Conservation (phyloP, 2,797 vertebrate species). For the Clangula hyemalis region DNA sequence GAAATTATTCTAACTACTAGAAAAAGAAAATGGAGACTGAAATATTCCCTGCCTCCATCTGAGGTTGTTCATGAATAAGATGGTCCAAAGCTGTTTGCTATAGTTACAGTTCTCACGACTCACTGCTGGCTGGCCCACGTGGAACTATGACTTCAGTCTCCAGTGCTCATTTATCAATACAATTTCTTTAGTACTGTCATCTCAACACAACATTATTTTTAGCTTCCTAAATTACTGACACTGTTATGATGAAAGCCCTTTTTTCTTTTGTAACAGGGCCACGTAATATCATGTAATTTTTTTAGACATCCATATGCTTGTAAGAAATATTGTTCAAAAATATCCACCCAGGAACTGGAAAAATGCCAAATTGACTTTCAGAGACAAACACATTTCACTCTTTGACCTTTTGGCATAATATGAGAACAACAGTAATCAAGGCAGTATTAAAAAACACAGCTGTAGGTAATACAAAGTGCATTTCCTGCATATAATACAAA, state of each 20-base stretch:
- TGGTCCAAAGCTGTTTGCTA: neutral
- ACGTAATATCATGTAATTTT: neutral
- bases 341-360: slow-evolving; percentile 46
- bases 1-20: slow-evolving; percentile 32
- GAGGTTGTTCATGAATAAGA: slow-evolving; percentile 44
- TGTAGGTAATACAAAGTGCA: slow-evolving; percentile 81
- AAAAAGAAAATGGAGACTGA: slow-evolving; percentile 37
- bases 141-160: neutral
- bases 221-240: slow-evolving; percentile 43
- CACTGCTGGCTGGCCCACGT: neutral
- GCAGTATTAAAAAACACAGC: slow-evolving; percentile 80
- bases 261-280: slow-evolving; percentile 35
- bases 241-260: slow-evolving; percentile 20
- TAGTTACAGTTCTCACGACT: neutral
- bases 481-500: slow-evolving; percentile 83
- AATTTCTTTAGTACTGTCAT: neutral
- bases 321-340: slow-evolving; percentile 61
- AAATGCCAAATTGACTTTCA: slow-evolving; percentile 51
- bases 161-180: slow-evolving; percentile 26
- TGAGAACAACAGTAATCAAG: slow-evolving; percentile 78
- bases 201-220: slow-evolving; percentile 15
- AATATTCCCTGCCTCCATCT: slow-evolving; percentile 58
- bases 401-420: slow-evolving; percentile 73
- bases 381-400: slow-evolving; percentile 58
- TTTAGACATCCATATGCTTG: slow-evolving; percentile 11